Evolutionary conservation across 2,888 invertebrate species (phyloP), one percentile per base, ranked within the genome.

Genomic region (Anodontia alba): DNA sequence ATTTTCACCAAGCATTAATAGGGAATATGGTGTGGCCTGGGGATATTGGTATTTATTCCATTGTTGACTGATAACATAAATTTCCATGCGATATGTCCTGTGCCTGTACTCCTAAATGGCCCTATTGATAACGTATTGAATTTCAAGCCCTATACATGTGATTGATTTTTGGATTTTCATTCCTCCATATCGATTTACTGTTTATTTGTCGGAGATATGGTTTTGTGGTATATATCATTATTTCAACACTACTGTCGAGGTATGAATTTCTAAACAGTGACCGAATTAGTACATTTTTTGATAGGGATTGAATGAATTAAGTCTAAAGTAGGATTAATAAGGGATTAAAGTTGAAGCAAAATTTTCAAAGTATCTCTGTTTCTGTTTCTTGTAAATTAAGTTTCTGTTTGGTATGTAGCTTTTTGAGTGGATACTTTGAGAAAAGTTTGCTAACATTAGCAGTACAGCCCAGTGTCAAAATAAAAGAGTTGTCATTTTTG

Each of bases 111-210:
- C 12, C 38, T 12, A 38, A 38, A 38, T 38, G 38, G 38, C 38
- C 38, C 38, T 38, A 38, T 38, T 38, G 38, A 38, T 38, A 38
- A 38, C 46, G n/a, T 46, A 46, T 46, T 46, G 46, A 46, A 46
- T 46, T 46, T 46, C 46, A 15, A 46, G n/a, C 46, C 15, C 46
- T 46, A 46, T 54, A 54, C 54, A 54, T 29, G 62, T 62, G 62
- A 62, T 62, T 62, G 62, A 62, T 62, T 62, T 62, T 62, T 62
- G 33, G 62, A 62, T 62, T 62, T 62, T 62, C 62, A n/a, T 62
- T 62, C 33, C 33, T 20, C 8, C 17, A 29, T 62, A 62, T 62
- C 62, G 62, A 62, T 62, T 62, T 62, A 62, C 62, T 62, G n/a
- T 62, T 33, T 62, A 62, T 62, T 62, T 62, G 62, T 20, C 12